Evolutionary conservation across 2,113 vertebrate genomes (phyloP).

Genomic region (Oostethus manadensis): DNA sequence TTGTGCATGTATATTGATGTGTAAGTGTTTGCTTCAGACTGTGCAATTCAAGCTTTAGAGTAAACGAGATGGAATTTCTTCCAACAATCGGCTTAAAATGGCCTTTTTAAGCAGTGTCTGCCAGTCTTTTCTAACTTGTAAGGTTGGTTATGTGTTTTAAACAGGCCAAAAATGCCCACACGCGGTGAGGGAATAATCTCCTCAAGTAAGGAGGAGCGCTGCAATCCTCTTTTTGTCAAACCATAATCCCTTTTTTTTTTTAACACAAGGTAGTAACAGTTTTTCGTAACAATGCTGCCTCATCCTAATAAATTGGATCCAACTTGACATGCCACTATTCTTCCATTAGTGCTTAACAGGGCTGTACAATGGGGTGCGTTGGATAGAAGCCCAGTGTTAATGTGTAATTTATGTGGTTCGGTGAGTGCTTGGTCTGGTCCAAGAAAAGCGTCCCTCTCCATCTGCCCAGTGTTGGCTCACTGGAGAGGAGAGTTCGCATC

Average conservation of each 20-base stretch:
- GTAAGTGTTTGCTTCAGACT: no score
- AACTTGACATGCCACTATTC: conserved; percentile 24
- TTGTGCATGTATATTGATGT: no score
- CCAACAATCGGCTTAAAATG: neutral
- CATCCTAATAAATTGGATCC: conserved; percentile 3
- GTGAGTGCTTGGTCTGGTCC: conserved; percentile 35
- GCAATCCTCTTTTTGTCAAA: conserved; percentile 42
- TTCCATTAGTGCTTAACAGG: conserved; percentile 28
- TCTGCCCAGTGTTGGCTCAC: conserved; percentile 38
- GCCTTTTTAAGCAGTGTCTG: neutral
- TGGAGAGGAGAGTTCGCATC: conserved; percentile 21
- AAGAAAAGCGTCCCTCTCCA: conserved; percentile 33
- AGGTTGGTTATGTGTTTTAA: conserved; percentile 13
- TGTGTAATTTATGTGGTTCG: conserved; percentile 52
- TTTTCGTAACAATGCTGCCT: neutral
- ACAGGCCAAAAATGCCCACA: conserved; percentile 11
- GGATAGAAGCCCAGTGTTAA: conserved; percentile 49
- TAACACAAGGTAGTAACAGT: conserved; percentile 17
- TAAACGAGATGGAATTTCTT: no score
- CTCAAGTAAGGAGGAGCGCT: conserved; percentile 23
- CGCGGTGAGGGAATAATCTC: conserved; percentile 27
- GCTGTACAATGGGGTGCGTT: conserved; percentile 26
- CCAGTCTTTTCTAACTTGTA: conserved; percentile 7
- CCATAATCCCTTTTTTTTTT: conserved; percentile 40
- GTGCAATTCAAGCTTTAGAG: no score